A percentile compares a stretch with the other conserved stretches of the same genome.
phyloP scores from a whole-genome alignment of 1,140 invertebrate genomes.

The Hylyphantes graminicola region DNA sequence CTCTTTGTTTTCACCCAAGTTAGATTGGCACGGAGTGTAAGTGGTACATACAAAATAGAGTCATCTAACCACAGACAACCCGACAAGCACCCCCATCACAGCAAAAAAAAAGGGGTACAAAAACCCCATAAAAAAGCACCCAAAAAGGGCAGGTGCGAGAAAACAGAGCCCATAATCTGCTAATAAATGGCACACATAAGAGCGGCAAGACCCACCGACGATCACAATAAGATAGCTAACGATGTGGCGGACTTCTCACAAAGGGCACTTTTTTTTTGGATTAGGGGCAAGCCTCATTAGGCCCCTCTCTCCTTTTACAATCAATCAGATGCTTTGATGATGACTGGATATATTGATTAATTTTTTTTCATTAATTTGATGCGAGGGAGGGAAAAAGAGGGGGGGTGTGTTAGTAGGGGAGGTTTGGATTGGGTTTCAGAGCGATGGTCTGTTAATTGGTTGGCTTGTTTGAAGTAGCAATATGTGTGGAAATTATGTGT shows the following conservation, averaged over 20 bases:
- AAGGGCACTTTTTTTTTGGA: constrained; percentile 27
- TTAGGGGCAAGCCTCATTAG: constrained; percentile 53
- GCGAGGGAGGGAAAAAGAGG: no score
- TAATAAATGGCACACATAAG: constrained; percentile 45
- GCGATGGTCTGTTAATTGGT: background rate
- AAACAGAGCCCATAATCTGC: constrained; percentile 52
- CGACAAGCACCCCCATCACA: background rate
- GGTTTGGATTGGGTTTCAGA: background rate
- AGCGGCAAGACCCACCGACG: constrained; percentile 30
- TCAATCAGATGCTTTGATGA: constrained; percentile 36
- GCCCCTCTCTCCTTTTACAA: constrained; percentile 26
- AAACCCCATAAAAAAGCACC: background rate
- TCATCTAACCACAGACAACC: background rate
- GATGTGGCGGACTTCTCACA: constrained; percentile 58
- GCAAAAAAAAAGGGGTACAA: background rate
- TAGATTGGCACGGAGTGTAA: no score
- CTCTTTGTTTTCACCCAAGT: no score
- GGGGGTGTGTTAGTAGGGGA: background rate
- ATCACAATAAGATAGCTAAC: constrained; percentile 57
- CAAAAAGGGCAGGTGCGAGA: constrained; percentile 54
- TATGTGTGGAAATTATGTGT: no score
- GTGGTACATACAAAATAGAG: no score
- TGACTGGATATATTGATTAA: constrained; percentile 34
- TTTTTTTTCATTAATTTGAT: background rate
- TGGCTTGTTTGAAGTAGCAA: no score